These are phyloP conservation scores for Bergia sp. DNA, from an alignment of 92 coral and sea anemone genomes.

Conservation along the genomic window DNA sequence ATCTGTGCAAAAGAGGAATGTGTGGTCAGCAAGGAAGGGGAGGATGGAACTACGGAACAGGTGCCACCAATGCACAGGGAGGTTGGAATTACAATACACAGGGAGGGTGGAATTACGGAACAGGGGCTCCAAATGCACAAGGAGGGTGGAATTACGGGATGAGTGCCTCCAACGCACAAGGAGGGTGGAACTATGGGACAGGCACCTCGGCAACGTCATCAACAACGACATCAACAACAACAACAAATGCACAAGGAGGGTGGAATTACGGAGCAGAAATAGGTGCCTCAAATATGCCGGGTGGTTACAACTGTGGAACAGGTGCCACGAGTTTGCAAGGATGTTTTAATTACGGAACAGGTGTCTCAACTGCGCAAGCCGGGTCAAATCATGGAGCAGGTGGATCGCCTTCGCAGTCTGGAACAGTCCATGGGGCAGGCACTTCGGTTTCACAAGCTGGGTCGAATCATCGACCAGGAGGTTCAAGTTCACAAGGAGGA, in stretches of 20 bases:
- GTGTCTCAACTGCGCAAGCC: not conserved
- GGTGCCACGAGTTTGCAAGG: not conserved
- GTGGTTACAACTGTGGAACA: not conserved
- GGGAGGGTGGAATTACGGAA: conserved; percentile 11
- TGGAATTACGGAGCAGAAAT: not conserved
- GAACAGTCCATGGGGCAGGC: not conserved
- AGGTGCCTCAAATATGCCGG: not conserved
- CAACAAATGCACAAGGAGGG: conserved; percentile 2
- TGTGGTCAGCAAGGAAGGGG: conserved; percentile 10
- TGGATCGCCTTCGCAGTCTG: not conserved
- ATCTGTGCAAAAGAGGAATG: conserved; percentile 3
- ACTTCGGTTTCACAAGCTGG: conserved; percentile 3
- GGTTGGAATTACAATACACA: conserved; percentile 9
- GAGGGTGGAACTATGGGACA: not conserved
- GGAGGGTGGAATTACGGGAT: not conserved
- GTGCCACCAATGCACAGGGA: not conserved
- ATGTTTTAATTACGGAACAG: not conserved
- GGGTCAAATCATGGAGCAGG: conserved; percentile 10
- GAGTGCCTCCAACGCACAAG: not conserved
- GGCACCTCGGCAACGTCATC: not conserved
- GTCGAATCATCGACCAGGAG: conserved; percentile 15
- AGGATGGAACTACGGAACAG: conserved; percentile 21
- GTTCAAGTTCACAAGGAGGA: conserved; percentile 11
- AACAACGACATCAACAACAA: not conserved
- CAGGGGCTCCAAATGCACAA: not conserved